Conservation (phyloP, 1,140 invertebrate genomes). For the Drosophila tropicalis region DNA sequence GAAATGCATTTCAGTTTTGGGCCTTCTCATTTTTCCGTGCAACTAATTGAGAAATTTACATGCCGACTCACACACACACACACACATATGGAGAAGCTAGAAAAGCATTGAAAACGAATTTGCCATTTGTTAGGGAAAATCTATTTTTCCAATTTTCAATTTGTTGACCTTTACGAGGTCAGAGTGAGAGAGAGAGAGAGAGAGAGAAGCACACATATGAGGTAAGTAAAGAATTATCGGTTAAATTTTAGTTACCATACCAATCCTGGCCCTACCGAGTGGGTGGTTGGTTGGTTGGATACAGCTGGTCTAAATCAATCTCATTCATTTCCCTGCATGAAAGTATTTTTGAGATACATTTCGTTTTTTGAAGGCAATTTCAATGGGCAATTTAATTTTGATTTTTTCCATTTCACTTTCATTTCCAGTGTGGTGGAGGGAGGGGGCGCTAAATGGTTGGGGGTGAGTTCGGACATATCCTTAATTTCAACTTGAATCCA, state of each 20-base stretch:
- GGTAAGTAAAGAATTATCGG: not conserved
- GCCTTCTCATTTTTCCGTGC: constrained; percentile 45
- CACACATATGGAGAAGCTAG: not conserved
- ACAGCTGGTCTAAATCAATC: constrained; percentile 6
- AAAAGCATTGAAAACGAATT: constrained; percentile 6
- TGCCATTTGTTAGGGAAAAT: constrained; percentile 8
- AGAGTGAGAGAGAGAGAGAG: not conserved
- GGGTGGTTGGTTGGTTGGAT: no score
- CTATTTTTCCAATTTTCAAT: constrained; percentile 9
- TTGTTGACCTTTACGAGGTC: constrained; percentile 2
- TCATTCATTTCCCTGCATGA: constrained; percentile 41
- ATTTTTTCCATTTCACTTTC: constrained; percentile 21
- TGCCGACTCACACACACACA: constrained; percentile 1
- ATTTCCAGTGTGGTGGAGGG: not conserved
- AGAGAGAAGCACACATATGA: no score
- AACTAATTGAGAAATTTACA: constrained; percentile 63
- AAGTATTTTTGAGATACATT: constrained; percentile 11
- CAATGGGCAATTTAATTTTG: constrained; percentile 16
- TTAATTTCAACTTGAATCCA: constrained; percentile 39
- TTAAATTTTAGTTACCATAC: not conserved
- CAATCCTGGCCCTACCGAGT: no score
- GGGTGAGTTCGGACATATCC: not conserved
- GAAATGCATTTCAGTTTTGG: constrained; percentile 39
- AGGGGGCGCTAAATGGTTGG: not conserved
- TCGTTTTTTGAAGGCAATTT: not conserved